Conservation (phyloP, 2,797 vertebrate species). For the Amniataba percoides region DNA sequence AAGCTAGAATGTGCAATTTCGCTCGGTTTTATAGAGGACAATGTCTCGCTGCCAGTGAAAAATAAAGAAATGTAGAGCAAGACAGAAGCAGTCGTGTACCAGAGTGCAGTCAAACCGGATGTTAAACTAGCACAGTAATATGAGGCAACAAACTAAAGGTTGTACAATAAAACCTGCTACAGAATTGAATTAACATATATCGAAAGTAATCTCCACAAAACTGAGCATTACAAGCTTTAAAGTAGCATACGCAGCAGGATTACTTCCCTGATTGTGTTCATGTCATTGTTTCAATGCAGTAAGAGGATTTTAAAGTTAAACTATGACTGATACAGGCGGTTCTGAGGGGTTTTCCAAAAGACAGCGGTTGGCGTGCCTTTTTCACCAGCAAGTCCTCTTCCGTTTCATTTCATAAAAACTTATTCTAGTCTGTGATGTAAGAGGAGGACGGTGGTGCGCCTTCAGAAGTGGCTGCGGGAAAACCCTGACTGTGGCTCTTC, state of each 20-base stretch:
- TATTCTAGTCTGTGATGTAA: neutral
- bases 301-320: neutral
- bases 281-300: neutral
- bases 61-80: neutral
- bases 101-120: neutral
- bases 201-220: neutral
- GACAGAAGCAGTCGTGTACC: neutral
- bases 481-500: conserved; percentile 15
- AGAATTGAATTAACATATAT: neutral
- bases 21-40: neutral
- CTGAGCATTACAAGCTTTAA: neutral
- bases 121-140: neutral
- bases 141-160: neutral
- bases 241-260: neutral
- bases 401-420: neutral
- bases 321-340: neutral
- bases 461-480: conserved; percentile 2
- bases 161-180: neutral
- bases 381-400: neutral
- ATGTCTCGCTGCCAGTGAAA: neutral
- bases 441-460: neutral
- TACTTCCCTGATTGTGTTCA: neutral
- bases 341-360: neutral
- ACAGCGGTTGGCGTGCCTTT: neutral
- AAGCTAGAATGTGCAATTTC: neutral